Evolutionary conservation across 2,888 invertebrate species (phyloP), one percentile per base, ranked within the genome.

Genomic region (Xestia xanthographa): DNA sequence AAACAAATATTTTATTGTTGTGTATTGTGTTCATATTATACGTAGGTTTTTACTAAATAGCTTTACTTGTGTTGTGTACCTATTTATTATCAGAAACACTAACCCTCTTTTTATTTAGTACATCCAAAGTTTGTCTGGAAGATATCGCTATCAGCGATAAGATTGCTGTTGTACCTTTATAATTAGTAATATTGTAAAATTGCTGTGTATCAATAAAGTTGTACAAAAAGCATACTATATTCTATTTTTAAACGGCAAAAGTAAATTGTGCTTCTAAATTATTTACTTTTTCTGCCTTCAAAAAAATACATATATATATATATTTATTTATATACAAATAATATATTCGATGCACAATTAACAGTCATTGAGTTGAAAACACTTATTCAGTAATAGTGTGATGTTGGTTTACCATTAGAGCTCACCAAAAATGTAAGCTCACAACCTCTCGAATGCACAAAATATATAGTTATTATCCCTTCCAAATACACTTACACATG

Each of bases 401-500:
- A n/a, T 62, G 5, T 63, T n/a, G 38, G 12, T n/a, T n/a, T n/a
- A 56, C 34, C 34, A 72, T 14, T 0, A 38, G 1, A 48, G 17
- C 6, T 53, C 22, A 45, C 17, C 38, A 53, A 41, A 60, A 4
- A 60, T 41, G 34, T 53, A 29, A 63, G 45, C 71, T 14, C 20
- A 66, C 53, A 56, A 60, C 56, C 29, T 62, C 29, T 62, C 65
- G 3, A 68, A 77, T 22, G n/a, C 45, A 65, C 60, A 43, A 43
- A 62, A 72, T 56, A 50, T 68, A 68, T 67, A 71, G 41, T 66
- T 66, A 83, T 71, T 43, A 66, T 65, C 43, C 68, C 20, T 74
- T 58, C 58, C 20, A 66, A 84, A 80, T 77, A 68, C 41, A 73
- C 66, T 43, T 45, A 75, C 50, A 60, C 29, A 34, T 65, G 62